phyloP scores from a whole-genome alignment of 2,888 invertebrate genomes.

The Invenusta paracnida region DNA sequence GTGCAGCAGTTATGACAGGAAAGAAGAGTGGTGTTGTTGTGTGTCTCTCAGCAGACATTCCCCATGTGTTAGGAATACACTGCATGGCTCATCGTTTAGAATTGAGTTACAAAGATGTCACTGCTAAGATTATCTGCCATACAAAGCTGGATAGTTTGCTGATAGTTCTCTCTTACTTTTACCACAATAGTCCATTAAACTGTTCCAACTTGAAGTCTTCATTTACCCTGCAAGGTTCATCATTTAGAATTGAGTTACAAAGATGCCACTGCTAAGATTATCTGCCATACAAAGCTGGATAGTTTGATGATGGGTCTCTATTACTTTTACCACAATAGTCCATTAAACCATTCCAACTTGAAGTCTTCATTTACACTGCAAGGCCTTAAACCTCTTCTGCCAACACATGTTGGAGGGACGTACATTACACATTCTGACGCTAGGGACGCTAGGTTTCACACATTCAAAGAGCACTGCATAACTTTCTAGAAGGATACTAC shows the following conservation, averaged over 20 bases:
- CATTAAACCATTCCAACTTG: neutral
- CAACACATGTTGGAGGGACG: neutral
- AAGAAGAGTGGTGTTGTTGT: neutral
- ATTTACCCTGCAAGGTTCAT: neutral
- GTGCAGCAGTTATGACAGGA: neutral
- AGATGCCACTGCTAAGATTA: neutral
- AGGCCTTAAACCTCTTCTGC: neutral
- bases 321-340: constrained; percentile 1
- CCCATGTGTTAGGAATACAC: neutral
- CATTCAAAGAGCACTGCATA: neutral
- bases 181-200: neutral
- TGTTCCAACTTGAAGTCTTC: neutral
- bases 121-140: neutral
- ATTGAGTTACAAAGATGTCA: neutral
- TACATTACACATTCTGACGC: too few species aligned
- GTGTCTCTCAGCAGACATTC: neutral
- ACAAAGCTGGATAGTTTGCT: neutral
- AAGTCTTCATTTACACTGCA: neutral
- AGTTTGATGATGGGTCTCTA: neutral
- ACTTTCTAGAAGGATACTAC: too few species aligned
- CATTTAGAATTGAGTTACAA: neutral
- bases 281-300: neutral
- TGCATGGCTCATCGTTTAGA: neutral
- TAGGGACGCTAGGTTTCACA: neutral
- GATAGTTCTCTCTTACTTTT: neutral